Base-by-base conservation (phyloP, 2,888 invertebrate genomes). In the Euplexia lucipara region DNA sequence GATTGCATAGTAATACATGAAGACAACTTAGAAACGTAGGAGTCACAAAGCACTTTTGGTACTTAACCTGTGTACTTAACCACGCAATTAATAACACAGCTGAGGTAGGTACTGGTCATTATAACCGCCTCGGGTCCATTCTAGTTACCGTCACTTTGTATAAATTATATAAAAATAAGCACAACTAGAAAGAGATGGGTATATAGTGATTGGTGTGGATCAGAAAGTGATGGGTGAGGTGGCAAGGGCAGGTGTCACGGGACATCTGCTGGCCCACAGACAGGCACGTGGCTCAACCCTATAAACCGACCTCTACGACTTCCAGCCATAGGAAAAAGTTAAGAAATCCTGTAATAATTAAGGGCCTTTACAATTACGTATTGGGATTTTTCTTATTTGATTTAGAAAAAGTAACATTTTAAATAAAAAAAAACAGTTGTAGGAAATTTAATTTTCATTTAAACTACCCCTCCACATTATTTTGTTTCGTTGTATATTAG, bases 91-190 rank as follows among this genome's bases (percentile, higher is more conserved):
- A 90, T 85, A 90, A 86, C 82, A 80, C 86, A 81, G 82, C 84
- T 82, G 83, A 87, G 75, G 79, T 86, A 86, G 82, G 87, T 87
- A 88, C 85, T 89, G 91, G 90, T 90, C 92, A 93, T 93, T 93
- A 92, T 91, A 92, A 93, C 91, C 87, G 92, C 91, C 90, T 87
- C 88, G 87, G 91, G 91, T 89, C 90, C 92, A 91, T 93, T 92
- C 95, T 95, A 94, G 93, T 93, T 94, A 93, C 94, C 92, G 90
- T 92, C 92, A 94, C 91, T 91, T 91, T 90, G 93, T 94, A 94
- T 95, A 94, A 93, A 94, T 94, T 95, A 93, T 93, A 94, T 94
- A 92, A 94, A 94, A 95, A 94, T 94, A 93, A 94, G 93, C 90
- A 90, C 91, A 88, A 86, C 85, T 61, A 85, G 92, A 94, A 60